phyloP scores from a whole-genome alignment of 2,888 invertebrate genomes.

The Phrixothrix hirtus region DNA sequence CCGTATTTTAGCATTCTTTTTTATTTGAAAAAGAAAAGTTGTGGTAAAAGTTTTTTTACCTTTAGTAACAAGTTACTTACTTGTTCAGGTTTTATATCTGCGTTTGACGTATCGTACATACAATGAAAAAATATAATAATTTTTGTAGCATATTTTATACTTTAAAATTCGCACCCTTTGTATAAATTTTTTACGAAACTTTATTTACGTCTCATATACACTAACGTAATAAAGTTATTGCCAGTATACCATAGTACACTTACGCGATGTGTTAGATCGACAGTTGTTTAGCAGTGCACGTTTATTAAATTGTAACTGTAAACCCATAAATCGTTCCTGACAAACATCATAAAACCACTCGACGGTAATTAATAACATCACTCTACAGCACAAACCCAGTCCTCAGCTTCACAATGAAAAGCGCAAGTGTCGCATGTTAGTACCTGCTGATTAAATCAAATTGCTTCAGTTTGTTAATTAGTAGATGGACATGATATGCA shows the following conservation, averaged over 20 bases:
- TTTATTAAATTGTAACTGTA: too few relatives aligned
- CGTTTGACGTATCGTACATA: background rate
- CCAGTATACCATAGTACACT: too few relatives aligned
- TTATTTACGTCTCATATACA: too few relatives aligned
- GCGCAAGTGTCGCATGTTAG: conserved; percentile 26
- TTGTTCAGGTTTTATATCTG: background rate
- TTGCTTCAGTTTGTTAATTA: conserved; percentile 25
- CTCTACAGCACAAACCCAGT: background rate
- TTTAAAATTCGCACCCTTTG: background rate
- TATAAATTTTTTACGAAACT: background rate
- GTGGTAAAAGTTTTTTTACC: background rate
- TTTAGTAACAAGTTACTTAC: background rate
- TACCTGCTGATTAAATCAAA: conserved; percentile 29
- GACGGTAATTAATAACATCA: background rate
- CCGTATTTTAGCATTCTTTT: too few relatives aligned
- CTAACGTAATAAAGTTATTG: too few relatives aligned
- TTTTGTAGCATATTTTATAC: background rate
- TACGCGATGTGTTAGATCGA: too few relatives aligned
- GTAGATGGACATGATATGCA: conserved; percentile 25
- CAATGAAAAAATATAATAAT: background rate
- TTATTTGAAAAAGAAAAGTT: background rate
- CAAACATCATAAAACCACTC: background rate
- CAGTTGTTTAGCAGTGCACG: too few relatives aligned
- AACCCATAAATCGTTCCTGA: background rate
- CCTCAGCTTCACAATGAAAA: conserved; percentile 1